Percentiles rank a stretch among this genome's conserved stretches.
These are phyloP conservation scores for Malurus cyaneus DNA, from an alignment of 2,113 vertebrate species.

Conservation along the genomic window DNA sequence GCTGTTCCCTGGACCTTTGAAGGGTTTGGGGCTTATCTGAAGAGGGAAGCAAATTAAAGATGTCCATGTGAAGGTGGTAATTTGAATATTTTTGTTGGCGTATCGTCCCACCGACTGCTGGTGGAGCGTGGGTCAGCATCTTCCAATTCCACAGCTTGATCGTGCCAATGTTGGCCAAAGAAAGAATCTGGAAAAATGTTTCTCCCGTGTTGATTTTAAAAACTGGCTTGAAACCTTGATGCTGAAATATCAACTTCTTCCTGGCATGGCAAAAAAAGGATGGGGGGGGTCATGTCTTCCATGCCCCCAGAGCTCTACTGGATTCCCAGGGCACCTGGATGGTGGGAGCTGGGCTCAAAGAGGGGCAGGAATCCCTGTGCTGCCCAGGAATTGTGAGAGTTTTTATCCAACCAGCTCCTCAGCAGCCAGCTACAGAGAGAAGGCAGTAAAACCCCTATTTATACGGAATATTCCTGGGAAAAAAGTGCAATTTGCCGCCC, in stretches of 20 bases:
- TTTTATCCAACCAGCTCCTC: neutral
- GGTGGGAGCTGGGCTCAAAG: neutral
- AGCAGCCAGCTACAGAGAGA: neutral
- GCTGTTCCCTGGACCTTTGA: neutral
- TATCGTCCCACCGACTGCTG: neutral
- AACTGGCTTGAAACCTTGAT: neutral
- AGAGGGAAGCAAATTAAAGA: neutral
- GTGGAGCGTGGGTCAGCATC: neutral
- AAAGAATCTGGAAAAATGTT: neutral
- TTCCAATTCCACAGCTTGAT: neutral
- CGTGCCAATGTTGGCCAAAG: neutral
- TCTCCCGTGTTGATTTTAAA: neutral
- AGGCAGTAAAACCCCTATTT: neutral
- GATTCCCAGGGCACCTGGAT: neutral
- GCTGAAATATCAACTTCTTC: neutral
- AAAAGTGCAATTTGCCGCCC: neutral
- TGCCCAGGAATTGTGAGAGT: neutral
- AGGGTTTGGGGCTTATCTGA: neutral
- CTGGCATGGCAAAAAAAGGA: neutral
- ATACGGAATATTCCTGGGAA: neutral
- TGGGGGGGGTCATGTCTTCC: neutral
- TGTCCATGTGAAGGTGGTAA: rapidly evolving
- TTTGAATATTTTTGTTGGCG: neutral
- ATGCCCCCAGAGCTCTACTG: rapidly evolving
- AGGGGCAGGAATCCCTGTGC: neutral